These are phyloP conservation scores for Acleris sparsana DNA, from an alignment of 2,888 invertebrate species.

Conservation along the genomic window DNA sequence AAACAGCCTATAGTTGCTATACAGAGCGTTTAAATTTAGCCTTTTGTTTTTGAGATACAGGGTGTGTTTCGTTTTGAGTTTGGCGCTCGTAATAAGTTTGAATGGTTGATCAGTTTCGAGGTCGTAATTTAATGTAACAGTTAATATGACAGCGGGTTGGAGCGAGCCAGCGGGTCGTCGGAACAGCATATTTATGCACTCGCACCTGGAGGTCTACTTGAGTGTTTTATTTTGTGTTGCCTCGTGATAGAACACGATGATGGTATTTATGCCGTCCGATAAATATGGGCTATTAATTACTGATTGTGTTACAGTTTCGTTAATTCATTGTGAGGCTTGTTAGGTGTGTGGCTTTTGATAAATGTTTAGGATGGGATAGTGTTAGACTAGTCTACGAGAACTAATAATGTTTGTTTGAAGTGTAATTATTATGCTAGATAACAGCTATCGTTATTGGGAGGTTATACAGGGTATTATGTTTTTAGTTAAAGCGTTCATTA, in stretches of 20 bases:
- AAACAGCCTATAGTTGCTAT: slow-evolving; percentile 45
- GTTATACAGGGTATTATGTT: too few relatives aligned
- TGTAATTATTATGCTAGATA: too few relatives aligned
- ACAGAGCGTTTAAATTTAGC: slow-evolving; percentile 36
- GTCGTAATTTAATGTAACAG: slow-evolving; percentile 83
- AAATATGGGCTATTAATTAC: slow-evolving; percentile 80
- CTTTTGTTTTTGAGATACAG: slow-evolving; percentile 32
- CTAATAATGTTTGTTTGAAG: background rate
- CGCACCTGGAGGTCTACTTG: slow-evolving; percentile 80
- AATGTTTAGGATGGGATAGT: slow-evolving; percentile 34
- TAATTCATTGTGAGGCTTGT: slow-evolving; percentile 71
- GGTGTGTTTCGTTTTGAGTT: slow-evolving; percentile 46
- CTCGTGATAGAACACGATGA: slow-evolving; percentile 69
- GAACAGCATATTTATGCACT: slow-evolving; percentile 80
- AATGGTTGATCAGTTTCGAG: slow-evolving; percentile 71
- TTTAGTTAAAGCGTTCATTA: too few relatives aligned
- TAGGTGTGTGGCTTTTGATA: slow-evolving; percentile 46
- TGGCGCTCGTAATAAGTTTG: slow-evolving; percentile 63
- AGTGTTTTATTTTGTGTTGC: slow-evolving; percentile 76
- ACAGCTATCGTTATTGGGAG: too few relatives aligned
- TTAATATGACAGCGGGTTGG: slow-evolving; percentile 83
- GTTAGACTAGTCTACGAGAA: background rate
- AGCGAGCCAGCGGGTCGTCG: slow-evolving; percentile 81
- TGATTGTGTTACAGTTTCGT: slow-evolving; percentile 76
- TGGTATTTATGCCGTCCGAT: slow-evolving; percentile 75